These are phyloP conservation scores for Eristalis arbustorum DNA, from an alignment of 2,888 invertebrate genomes.

Conservation along the genomic window DNA sequence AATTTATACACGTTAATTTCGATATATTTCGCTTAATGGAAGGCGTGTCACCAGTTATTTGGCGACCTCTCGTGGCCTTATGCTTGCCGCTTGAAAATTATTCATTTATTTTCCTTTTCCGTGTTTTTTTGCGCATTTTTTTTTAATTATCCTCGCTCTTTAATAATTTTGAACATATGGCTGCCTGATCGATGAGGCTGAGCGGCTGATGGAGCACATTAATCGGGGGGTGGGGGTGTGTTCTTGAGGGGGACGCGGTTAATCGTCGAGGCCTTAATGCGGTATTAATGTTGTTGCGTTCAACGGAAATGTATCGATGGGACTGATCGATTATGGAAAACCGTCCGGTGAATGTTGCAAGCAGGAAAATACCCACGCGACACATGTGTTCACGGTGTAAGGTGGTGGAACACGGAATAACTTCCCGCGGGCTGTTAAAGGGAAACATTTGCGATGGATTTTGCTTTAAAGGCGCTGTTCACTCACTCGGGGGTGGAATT, in stretches of 20 bases:
- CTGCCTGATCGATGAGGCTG: slow-evolving; percentile 29
- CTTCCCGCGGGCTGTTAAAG: background rate
- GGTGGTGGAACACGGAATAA: background rate
- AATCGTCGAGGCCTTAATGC: slow-evolving; percentile 40
- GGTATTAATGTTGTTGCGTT: slow-evolving; percentile 28
- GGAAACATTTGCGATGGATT: background rate
- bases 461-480: background rate
- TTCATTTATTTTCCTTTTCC: slow-evolving; percentile 49
- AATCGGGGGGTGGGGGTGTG: background rate
- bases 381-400: background rate
- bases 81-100: slow-evolving; percentile 21
- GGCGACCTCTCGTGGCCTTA: background rate
- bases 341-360: background rate
- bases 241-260: slow-evolving; percentile 16
- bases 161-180: slow-evolving; percentile 49
- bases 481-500: too few relatives aligned
- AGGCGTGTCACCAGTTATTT: background rate
- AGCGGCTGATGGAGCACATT: background rate
- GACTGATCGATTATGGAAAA: slow-evolving; percentile 33
- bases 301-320: slow-evolving; percentile 3
- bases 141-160: slow-evolving; percentile 51
- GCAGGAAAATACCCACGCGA: background rate
- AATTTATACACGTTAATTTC: slow-evolving; percentile 39
- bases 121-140: too few relatives aligned
- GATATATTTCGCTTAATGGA: slow-evolving; percentile 1